These are phyloP conservation scores for Aplysina aerophoba DNA, from an alignment of 37 sponge, comb jelly and placozoan genomes.

Conservation along the genomic window DNA sequence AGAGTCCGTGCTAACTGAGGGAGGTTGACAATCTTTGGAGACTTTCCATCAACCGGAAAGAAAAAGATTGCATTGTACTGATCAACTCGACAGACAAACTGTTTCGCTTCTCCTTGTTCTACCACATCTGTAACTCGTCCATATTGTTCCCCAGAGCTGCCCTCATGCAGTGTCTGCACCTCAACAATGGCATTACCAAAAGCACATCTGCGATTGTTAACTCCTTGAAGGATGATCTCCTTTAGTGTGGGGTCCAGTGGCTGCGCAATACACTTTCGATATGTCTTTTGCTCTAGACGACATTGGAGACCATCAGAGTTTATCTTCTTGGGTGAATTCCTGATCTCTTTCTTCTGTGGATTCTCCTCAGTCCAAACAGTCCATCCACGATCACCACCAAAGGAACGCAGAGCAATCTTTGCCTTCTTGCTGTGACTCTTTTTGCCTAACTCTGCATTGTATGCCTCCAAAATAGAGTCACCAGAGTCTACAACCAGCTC, in stretches of 20 bases:
- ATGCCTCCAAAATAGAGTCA: slow-evolving; percentile 1
- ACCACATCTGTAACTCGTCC: slow-evolving; percentile 53
- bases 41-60: slow-evolving; percentile 58
- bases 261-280: neutral
- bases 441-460: neutral
- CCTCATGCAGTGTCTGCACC: slow-evolving; percentile 5
- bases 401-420: neutral
- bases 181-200: slow-evolving; percentile 52
- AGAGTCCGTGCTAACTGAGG: slow-evolving; percentile 44
- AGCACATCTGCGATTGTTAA: slow-evolving; percentile 30
- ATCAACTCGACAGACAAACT: slow-evolving; percentile 59
- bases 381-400: slow-evolving; percentile 8
- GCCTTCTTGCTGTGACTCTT: neutral
- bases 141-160: neutral
- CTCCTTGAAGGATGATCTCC: slow-evolving; percentile 18
- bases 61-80: slow-evolving; percentile 50
- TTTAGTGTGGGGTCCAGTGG: slow-evolving; percentile 35
- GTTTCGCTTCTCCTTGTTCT: slow-evolving; percentile 20
- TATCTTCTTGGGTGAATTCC: neutral
- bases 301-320: neutral
- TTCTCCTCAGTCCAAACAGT: neutral
- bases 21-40: slow-evolving; percentile 61
- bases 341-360: neutral
- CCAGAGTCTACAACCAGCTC: neutral
- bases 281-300: neutral